Base-by-base conservation (phyloP, 2,797 vertebrate genomes). In the Triplophysa yarkandensis region DNA sequence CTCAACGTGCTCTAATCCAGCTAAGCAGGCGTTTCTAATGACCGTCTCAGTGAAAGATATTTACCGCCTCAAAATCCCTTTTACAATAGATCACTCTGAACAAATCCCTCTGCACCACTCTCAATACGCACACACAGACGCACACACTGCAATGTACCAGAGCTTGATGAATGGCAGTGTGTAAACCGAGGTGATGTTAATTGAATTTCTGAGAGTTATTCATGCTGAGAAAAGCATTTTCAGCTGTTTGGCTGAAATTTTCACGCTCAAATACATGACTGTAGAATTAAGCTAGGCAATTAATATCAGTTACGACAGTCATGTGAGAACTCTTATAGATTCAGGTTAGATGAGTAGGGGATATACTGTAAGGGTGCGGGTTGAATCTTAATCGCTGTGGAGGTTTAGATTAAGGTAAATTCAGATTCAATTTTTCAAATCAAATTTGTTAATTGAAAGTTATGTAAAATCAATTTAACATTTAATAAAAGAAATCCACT, bases 161-260 rank as follows among this genome's bases (percentile, higher is more conserved):
- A 36, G 30, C 60, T 74, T 82, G 81, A 82, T 80, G 71, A 78
- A 80, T 80, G 78, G 46, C 39, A 36, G 63, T 73, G 81, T 62
- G 65, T 54, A 78, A 78, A 78, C 71, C 66, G 75, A 48, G 72
- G 70, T 73, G 72, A 78, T 80, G 68, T 70, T 82, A 78, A 82
- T 82, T 82, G 77, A 82, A 82, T 72, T 28, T 54, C 62, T 32
- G 57, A 64, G 62, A 74, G 55, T 73, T 77, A 82, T 73, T 82
- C 77, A 76, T 76, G 78, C 81, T 76, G 78, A 82, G 77, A 32
- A 48, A 70, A 66, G 68, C 71, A 69, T 71, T 81, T 76, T 72
- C 39, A 68, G 14, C n/a, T 23, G 65, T 77, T 60, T 68, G 52
- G 67, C 70, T 50, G 21, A 55, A 70, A 76, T 57, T 66, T 80